Percentiles rank a stretch among this genome's conserved stretches.
Evolutionary conservation across 2,113 vertebrate species (phyloP).

Genomic region (Scomber japonicus): DNA sequence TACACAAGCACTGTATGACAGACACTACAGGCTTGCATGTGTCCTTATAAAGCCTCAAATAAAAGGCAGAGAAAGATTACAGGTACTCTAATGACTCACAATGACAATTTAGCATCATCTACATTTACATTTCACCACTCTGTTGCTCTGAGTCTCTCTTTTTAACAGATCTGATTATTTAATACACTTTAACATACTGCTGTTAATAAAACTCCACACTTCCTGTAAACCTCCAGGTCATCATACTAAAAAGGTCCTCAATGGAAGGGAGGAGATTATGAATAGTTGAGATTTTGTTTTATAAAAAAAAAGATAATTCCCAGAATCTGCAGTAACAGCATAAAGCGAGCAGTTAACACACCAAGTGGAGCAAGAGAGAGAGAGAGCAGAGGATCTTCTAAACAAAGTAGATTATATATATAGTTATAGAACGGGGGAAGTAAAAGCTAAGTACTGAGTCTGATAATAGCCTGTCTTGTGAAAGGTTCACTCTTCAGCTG

Average conservation of each 20-base stretch:
- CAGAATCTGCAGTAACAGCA: neutral
- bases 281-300: too few relatives aligned
- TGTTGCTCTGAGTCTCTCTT: neutral
- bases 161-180: too few relatives aligned
- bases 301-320: neutral
- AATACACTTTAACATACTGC: too few relatives aligned
- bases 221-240: too few relatives aligned
- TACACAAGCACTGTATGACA: too few relatives aligned
- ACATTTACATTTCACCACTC: neutral
- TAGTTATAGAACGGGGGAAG: slow-evolving; percentile 10
- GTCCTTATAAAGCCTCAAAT: neutral
- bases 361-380: neutral
- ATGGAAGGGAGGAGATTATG: too few relatives aligned
- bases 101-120: neutral
- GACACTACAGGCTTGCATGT: neutral
- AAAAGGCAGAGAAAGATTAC: neutral
- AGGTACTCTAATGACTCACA: too few relatives aligned
- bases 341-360: neutral
- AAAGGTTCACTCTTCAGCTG: slow-evolving; percentile 25
- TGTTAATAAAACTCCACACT: too few relatives aligned
- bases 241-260: too few relatives aligned
- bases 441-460: slow-evolving; percentile 1
- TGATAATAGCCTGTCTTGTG: slow-evolving; percentile 1
- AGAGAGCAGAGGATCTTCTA: neutral
- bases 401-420: slow-evolving; percentile 14